Conservation (phyloP, 2,888 invertebrate genomes). For the Camponotus fellah region DNA sequence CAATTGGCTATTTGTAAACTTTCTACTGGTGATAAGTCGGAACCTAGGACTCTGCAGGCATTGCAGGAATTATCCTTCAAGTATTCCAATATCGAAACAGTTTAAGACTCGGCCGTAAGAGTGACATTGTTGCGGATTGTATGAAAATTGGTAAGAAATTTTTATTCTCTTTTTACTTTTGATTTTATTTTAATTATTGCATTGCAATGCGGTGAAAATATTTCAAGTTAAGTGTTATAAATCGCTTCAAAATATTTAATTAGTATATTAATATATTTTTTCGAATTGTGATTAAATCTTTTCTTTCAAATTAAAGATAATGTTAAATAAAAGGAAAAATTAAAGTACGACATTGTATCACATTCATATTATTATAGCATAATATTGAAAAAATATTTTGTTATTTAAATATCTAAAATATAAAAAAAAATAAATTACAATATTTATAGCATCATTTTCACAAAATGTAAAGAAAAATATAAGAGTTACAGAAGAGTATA, state of each 20-base stretch:
- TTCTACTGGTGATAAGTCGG: slow-evolving; percentile 44
- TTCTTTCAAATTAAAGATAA: background rate
- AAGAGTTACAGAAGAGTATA: background rate
- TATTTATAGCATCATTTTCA: background rate
- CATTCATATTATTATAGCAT: background rate
- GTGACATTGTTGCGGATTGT: slow-evolving; percentile 78
- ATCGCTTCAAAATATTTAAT: background rate
- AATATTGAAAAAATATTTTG: background rate
- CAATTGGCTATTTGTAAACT: slow-evolving; percentile 4
- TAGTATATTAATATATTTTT: background rate
- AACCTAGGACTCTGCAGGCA: slow-evolving; percentile 55
- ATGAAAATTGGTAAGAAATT: slow-evolving; percentile 20
- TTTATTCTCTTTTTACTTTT: background rate
- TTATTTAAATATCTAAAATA: background rate
- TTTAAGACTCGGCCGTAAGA: slow-evolving; percentile 81
- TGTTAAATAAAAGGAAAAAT: slow-evolving; percentile 1
- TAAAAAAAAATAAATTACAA: background rate
- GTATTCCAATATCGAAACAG: slow-evolving; percentile 72
- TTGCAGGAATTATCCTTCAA: slow-evolving; percentile 74
- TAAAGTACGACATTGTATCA: background rate
- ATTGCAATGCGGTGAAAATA: background rate
- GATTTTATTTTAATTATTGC: background rate
- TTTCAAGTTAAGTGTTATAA: background rate
- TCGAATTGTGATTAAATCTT: background rate
- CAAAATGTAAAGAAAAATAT: background rate